A percentile compares a stretch with the other conserved stretches of the same genome.
Evolutionary conservation across 2,113 vertebrate species (phyloP).

Genomic region (Phodopus roborovskii): DNA sequence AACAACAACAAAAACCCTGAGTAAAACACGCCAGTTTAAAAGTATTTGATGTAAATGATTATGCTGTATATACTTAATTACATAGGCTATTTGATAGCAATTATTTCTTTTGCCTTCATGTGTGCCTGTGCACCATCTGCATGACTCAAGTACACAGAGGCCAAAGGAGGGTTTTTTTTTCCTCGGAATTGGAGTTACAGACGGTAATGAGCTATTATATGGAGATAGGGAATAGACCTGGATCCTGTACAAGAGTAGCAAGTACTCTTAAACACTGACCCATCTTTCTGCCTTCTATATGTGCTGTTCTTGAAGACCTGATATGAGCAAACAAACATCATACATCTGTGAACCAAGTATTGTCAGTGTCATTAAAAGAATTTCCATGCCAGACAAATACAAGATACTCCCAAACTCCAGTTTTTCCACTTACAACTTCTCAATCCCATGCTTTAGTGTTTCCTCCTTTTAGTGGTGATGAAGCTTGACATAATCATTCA

Average conservation of each 20-base stretch:
- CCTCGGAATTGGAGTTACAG: neutral
- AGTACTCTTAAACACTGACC: neutral
- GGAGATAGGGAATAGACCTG: neutral
- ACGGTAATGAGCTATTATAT: neutral
- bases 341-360: neutral
- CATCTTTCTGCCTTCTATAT: neutral
- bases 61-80: neutral
- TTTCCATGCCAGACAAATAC: neutral
- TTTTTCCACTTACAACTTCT: neutral
- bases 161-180: too few relatives aligned
- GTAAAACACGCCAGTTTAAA: neutral
- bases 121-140: neutral
- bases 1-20: neutral
- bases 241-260: neutral
- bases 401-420: neutral
- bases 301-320: neutral
- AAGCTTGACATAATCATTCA: neutral
- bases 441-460: neutral
- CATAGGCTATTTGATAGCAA: neutral
- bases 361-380: neutral
- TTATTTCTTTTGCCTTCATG: neutral
- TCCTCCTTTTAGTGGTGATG: neutral
- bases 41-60: neutral
- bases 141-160: neutral
- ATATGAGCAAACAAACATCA: neutral